Evolutionary conservation across 2,888 invertebrate species (phyloP), one percentile per base, ranked within the genome.

Genomic region (Ecdyonurus torrentis): DNA sequence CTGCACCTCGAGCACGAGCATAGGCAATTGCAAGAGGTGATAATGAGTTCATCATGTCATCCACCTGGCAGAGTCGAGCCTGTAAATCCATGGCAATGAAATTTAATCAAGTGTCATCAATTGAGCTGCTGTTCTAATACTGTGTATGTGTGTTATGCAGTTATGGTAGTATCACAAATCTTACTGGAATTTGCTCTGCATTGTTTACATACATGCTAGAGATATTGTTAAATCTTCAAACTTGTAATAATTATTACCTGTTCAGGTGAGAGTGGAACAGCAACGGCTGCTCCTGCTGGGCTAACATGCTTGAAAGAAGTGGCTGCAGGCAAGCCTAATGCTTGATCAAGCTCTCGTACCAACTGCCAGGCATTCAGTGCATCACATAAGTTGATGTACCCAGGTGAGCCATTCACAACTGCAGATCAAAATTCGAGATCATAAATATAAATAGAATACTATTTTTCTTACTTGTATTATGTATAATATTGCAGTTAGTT

Each of bases 291-390:
- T 2, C 97, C 97, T 18, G 98, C 97, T 0, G 98, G 98, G 24
- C 96, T 96, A 3, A 98, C 97, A 73, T 99, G 98, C 73, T 99
- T 99, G 75, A 99, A 98, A 64, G 96, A 97, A 0, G 95, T 86
- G 0, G 97, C 94, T 0, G 98, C 96, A 0, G 97, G 93, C 25
- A 94, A 73, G 2, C 83, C 81, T 5, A 95, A 74, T 0, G 91
- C 89, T 58, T 77, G 76, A 70, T 86, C 87, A 65, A 99, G 76
- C 72, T 99, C 98, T 65, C 82, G 82, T 0, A 99, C 98, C 64
- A 99, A 77, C 72, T 99, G 98, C 89, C 95, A 99, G 0, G 91
- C 97, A 74, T 99, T 99, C 1, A 99, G 78, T 0, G 96, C 97
- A 75, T 99, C 98, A 70, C 95, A 94, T 2, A 99, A 81, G 76